Conservation (phyloP, 2,797 vertebrate genomes). For the Catharus ustulatus region DNA sequence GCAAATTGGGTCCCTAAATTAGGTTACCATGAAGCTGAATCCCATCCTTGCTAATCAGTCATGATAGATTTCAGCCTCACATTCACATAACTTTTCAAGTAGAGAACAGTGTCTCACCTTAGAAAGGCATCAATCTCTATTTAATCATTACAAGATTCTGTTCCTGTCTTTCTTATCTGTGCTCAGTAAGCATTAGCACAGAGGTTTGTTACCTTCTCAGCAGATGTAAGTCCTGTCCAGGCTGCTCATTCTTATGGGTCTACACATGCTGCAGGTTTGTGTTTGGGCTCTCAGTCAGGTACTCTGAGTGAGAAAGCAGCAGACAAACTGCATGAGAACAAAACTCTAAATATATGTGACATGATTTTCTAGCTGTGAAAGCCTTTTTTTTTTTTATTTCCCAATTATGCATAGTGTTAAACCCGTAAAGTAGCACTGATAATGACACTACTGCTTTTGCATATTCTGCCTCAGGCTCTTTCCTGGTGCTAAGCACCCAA, state of each 20-base stretch:
- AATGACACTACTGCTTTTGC: background rate
- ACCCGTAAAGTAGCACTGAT: background rate
- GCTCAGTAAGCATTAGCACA: background rate
- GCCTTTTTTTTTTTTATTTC: background rate
- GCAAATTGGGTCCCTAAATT: background rate
- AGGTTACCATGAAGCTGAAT: background rate
- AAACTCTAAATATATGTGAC: background rate
- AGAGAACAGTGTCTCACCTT: background rate
- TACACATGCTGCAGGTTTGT: background rate
- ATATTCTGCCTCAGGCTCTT: background rate
- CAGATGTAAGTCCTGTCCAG: accelerated
- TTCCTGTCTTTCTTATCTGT: background rate
- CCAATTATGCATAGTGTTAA: background rate
- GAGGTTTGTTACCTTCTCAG: background rate
- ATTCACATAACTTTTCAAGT: background rate
- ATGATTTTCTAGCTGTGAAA: background rate
- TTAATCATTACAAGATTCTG: background rate
- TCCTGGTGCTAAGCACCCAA: background rate
- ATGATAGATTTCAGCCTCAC: background rate
- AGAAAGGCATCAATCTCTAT: background rate
- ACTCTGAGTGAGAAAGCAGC: background rate
- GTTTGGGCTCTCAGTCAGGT: background rate
- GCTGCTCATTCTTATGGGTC: background rate
- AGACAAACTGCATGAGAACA: background rate
- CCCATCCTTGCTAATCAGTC: background rate